Evolutionary conservation across 2,113 vertebrate genomes (phyloP).

Genomic region (Puntigrus tetrazona): DNA sequence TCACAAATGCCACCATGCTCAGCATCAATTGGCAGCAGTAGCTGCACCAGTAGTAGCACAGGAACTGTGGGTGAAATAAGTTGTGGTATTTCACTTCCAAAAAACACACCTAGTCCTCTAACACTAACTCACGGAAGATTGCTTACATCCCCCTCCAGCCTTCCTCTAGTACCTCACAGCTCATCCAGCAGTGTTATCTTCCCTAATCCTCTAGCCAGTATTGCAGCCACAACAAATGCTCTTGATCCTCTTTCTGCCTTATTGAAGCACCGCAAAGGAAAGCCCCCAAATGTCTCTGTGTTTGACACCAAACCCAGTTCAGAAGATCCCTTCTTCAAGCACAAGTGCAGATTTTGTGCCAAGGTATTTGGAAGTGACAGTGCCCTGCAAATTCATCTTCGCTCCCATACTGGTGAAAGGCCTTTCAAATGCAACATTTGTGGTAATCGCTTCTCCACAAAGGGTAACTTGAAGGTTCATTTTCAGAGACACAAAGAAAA

Average conservation of each 20-base stretch:
- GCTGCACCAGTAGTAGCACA: slow-evolving; percentile 64
- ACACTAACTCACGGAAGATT: slow-evolving; percentile 83
- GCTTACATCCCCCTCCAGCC: slow-evolving; percentile 83
- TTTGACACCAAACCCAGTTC: slow-evolving; percentile 96
- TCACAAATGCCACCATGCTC: slow-evolving; percentile 77
- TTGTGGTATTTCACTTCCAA: slow-evolving; percentile 76
- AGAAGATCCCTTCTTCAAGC: slow-evolving; percentile 99
- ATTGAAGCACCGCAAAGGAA: slow-evolving; percentile 98
- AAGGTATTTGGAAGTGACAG: slow-evolving; percentile 99
- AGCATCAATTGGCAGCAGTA: slow-evolving; percentile 58
- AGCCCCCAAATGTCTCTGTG: slow-evolving; percentile 95
- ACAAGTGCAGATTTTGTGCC: slow-evolving; percentile 98
- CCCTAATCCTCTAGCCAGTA: slow-evolving; percentile 96
- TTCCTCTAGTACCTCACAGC: slow-evolving; percentile 96
- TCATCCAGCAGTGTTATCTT: slow-evolving; percentile 96
- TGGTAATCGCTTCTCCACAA: slow-evolving; percentile 98
- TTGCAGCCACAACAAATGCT: slow-evolving; percentile 94
- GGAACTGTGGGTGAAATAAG: slow-evolving; percentile 62
- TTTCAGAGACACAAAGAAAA: slow-evolving; percentile 99
- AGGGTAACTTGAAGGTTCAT: slow-evolving; percentile 98
- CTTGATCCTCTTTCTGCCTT: slow-evolving; percentile 96
- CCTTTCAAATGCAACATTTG: slow-evolving; percentile 99
- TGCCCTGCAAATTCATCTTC: slow-evolving; percentile 97
- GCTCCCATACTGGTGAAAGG: slow-evolving; percentile 96
- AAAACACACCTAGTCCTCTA: slow-evolving; percentile 83